phyloP scores from a whole-genome alignment of 2,797 vertebrate genomes.

The Enteromius anoplus region DNA sequence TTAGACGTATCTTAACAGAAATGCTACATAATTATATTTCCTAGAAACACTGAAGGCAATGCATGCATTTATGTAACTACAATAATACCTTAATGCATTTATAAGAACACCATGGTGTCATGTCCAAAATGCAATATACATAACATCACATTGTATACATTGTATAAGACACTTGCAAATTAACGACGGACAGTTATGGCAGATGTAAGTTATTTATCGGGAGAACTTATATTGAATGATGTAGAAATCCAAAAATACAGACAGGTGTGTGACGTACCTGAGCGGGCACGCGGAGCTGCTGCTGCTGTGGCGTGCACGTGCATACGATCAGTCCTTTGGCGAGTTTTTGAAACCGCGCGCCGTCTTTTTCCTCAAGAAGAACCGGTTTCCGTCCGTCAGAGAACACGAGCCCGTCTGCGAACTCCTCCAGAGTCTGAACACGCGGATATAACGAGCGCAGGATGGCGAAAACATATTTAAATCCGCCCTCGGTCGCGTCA shows the following conservation, averaged over 20 bases:
- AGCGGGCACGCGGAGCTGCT: constrained; percentile 65
- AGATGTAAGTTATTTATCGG: not conserved
- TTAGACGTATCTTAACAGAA: too few relatives aligned
- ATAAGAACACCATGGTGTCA: not conserved
- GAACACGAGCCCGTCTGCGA: constrained; percentile 65
- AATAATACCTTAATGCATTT: not conserved
- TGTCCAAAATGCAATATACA: not conserved
- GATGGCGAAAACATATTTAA: constrained; percentile 58
- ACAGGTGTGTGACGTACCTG: constrained; percentile 65
- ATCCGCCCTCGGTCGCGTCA: constrained; percentile 47
- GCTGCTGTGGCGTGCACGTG: constrained; percentile 66
- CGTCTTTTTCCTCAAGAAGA: constrained; percentile 67
- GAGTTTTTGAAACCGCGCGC: constrained; percentile 65
- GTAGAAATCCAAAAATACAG: not conserved
- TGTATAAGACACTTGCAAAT: not conserved
- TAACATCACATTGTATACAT: not conserved
- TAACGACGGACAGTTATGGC: not conserved
- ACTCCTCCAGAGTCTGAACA: constrained; percentile 69
- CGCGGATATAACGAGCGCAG: constrained; percentile 68
- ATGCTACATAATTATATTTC: too few relatives aligned
- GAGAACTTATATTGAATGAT: not conserved
- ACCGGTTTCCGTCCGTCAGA: constrained; percentile 64
- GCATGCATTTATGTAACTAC: not conserved
- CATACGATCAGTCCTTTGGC: constrained; percentile 69
- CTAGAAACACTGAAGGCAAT: too few relatives aligned